Percentiles rank a stretch among this genome's conserved stretches.
phyloP scores from a whole-genome alignment of 2,113 vertebrate genomes.

The Phasianus colchicus region DNA sequence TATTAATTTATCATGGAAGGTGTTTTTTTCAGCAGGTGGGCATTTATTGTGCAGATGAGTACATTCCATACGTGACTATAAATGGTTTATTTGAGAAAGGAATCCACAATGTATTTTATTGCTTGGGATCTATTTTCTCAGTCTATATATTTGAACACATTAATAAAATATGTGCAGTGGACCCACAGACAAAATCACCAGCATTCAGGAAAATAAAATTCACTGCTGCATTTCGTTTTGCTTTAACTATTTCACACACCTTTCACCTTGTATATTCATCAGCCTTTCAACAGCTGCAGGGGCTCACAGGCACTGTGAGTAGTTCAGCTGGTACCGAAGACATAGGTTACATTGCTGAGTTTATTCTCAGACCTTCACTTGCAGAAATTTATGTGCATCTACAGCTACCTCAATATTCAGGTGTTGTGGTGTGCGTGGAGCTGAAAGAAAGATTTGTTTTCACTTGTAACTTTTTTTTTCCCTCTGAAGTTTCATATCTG shows the following conservation, averaged over 20 bases:
- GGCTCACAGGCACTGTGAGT: neutral
- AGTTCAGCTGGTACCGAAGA: neutral
- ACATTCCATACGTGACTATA: neutral
- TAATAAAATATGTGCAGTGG: neutral
- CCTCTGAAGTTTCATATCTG: neutral
- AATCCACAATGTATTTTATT: neutral
- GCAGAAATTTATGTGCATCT: neutral
- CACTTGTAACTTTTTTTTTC: neutral
- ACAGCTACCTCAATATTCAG: neutral
- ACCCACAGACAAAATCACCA: neutral
- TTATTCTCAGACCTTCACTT: neutral
- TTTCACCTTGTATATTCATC: neutral
- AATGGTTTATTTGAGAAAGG: neutral
- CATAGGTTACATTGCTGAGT: neutral
- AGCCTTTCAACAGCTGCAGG: neutral
- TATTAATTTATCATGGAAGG: neutral
- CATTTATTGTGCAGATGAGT: neutral
- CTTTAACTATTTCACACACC: neutral
- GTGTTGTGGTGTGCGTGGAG: neutral
- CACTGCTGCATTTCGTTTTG: fast-evolving
- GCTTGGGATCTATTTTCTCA: neutral
- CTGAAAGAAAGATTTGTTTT: conserved; percentile 2
- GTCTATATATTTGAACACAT: neutral
- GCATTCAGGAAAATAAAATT: neutral
- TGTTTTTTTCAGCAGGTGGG: neutral